Base-by-base conservation (phyloP, 37 sponge, comb jelly and placozoan genomes). In the Aplysina aerophoba region DNA sequence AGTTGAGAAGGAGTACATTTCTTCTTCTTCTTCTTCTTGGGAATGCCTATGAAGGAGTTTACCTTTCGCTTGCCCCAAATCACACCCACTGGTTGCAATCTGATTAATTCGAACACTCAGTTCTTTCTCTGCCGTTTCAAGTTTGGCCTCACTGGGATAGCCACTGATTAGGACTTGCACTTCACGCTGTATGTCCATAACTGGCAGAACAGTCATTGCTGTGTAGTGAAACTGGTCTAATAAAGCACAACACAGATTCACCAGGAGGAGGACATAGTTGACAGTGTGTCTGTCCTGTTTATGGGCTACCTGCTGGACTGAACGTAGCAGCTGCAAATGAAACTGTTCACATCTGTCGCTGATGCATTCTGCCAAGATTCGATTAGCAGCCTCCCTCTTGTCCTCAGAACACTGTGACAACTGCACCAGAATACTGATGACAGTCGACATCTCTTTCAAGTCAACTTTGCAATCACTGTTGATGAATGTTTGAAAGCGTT, bases 361-460 rank as follows among this genome's bases (percentile, higher is more conserved):
- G 27, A 92, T 55, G 4, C 74, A 58, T 53, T 92, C 92, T 22
- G 85, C 92, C 16, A 92, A 13, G n/a, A 92, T 82, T 33, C 20
- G 37, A 33, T 59, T 66, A 59, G 92, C 81, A 35, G 35, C 20
- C 28, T 54, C 80, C 0, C 40, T 25, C 20, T 62, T 62, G 17
- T 83, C 83, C 20, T 1, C 19, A 1, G 20, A 19, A 56, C 65
- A 50, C 44, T 83, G 39, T 20, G 65, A 61, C 21, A 83, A n/a
- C 63, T 83, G 61, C 37, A 21, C 34, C 15, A 83, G 53, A 14
- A 83, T 31, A 24, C 4, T 3, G 2, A 83, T 28, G 20, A 83
- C 27, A 44, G 3, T 44, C 8, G 50, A 44, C 50, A 44, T 44
- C 14, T 20, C 24, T 21, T 62, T 64, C 31, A 83, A 40, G 34